Base-by-base conservation (phyloP, 2,888 invertebrate genomes). In the Carcina quercana region DNA sequence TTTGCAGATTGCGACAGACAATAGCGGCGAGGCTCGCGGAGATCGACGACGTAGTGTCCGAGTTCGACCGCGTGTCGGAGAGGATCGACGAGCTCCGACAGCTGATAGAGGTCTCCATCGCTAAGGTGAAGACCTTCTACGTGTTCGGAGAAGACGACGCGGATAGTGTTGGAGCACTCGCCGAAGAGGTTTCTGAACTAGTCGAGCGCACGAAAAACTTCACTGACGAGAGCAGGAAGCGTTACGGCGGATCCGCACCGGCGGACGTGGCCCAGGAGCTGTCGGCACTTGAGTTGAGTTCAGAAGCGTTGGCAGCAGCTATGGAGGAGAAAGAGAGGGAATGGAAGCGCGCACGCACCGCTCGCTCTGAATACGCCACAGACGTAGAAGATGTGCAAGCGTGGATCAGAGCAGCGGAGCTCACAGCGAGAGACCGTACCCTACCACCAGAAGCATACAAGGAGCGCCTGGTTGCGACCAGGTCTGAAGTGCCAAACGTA, bases 291-390 rank as follows among this genome's bases (percentile, higher is more conserved):
- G 96, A 96, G 74, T 76, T 96, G 47, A 85, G 92, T 33, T 88
- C 92, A 28, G 96, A 96, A 72, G 89, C 91, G 41, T 86, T 94
- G 34, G 86, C 88, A 31, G 90, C 90, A 53, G 88, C 89, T 29
- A 93, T 96, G 92, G 95, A 95, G 60, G 93, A 94, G 59, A 94
- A 94, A 70, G 91, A 92, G 59, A 88, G 93, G 64, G 94, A 95
- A 68, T 92, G 93, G 78, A 94, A 94, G 68, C 90, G 94, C 43
- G 96, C 95, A 13, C 89, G 91, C 54, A 93, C 93, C 10, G 87
- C 92, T 35, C 88, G 95, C 35, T 87, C 89, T 30, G 95, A 96
- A 48, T 96, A 95, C 70, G 73, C 90, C 27, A 79, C 85, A 14
- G 94, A 93, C 56, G 91, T 93, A 14, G 94, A 94, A 45, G 90